These are phyloP conservation scores for Rhagophthalmus giganteus DNA, from an alignment of 2,888 invertebrate species.

Conservation along the genomic window DNA sequence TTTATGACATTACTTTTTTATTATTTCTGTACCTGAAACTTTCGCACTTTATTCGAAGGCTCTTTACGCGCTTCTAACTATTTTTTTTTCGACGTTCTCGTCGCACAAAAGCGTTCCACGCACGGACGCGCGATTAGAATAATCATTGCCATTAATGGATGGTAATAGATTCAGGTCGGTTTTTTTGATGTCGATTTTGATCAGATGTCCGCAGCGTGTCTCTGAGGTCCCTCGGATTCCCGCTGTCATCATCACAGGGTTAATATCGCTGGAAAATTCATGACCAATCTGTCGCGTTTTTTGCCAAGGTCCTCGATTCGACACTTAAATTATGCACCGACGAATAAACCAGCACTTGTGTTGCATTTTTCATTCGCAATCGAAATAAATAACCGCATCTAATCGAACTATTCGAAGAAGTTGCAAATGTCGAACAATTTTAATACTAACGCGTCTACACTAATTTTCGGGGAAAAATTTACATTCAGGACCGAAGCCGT, in stretches of 20 bases:
- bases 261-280: constrained; percentile 42
- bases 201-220: constrained; percentile 47
- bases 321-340: not conserved
- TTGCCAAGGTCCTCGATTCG: not conserved
- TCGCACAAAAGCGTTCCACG: not conserved
- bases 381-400: too few species aligned
- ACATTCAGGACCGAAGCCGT: too few species aligned
- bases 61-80: not conserved
- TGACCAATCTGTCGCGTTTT: constrained; percentile 39
- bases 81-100: not conserved
- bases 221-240: constrained; percentile 32
- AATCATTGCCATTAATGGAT: constrained; percentile 32
- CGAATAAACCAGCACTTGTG: too few species aligned
- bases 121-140: not conserved
- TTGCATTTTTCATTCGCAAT: too few species aligned
- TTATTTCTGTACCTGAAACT: constrained; percentile 25
- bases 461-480: not conserved
- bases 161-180: constrained; percentile 46
- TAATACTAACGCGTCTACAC: too few species aligned
- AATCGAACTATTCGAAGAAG: not conserved
- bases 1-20: constrained; percentile 28
- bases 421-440: too few species aligned
- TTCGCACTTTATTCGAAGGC: constrained; percentile 1
- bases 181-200: constrained; percentile 48
- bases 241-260: constrained; percentile 36